Evolutionary conservation across 2,113 vertebrate species (phyloP), one percentile per base, ranked within the genome.

Genomic region (Athene cunicularia): DNA sequence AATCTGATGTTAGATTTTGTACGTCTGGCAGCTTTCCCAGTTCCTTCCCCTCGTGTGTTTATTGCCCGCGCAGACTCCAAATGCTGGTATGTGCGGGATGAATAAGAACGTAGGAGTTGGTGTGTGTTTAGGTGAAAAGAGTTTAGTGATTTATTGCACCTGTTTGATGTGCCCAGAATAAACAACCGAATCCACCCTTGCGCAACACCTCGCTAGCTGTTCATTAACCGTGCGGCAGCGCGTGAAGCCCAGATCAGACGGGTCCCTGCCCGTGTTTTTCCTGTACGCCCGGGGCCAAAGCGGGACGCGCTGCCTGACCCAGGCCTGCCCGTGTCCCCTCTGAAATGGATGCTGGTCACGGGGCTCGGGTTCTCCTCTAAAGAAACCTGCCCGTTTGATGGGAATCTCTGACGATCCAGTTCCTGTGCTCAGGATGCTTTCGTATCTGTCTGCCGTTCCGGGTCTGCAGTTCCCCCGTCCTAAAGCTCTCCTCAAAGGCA

Each of bases 261-360:
- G 47, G 30, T 5, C 63, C 74, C 80, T 58, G 72, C 43, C 4
- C 3, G 64, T 76, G 55, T 1, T 71, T 50, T 30, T 88, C 85
- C 85, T 55, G 41, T 4, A 1, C 2, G 0, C 2, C 1, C 1
- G 2, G 85, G 33, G 71, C 81, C 66, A 16, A 43, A 14, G 71
- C 11, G 75, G 55, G 28, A 70, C 4, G 6, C 0, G 1, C 16
- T 15, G 50, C 5, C 71, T 55, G 92, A 24, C 37, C 32, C 21
- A 2, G 1, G 6, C 39, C 70, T 58, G 24, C 62, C 66, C 3
- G 13, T 4, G 12, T 8, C 32, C 73, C 30, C 6, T 24, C 56
- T 6, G 1, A 19, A 72, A 8, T 1, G 1, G 47, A 1, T 43
- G 52, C 5, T 5, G 9, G 7, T 5, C 35, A 2, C 0, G 17